Percentiles rank a stretch among this genome's conserved stretches.
Conservation (phyloP, 2,888 invertebrate species). For the Lithophane semibrunnea region DNA sequence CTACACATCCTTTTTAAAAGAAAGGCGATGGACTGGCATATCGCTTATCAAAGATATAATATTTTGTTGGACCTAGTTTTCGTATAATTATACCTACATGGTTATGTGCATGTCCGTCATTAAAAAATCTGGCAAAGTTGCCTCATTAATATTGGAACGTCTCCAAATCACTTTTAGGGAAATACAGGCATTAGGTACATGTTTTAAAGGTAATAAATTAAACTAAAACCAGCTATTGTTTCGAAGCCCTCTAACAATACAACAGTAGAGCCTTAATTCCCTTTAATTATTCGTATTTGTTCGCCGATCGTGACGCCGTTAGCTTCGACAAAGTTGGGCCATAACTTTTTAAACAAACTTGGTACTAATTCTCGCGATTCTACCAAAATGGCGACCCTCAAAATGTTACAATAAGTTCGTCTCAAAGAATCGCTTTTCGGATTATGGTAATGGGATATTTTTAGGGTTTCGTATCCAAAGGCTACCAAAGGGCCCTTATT, state of each 20-base stretch:
- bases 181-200: not conserved
- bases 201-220: slow-evolving; percentile 30
- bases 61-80: not conserved
- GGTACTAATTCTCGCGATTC: slow-evolving; percentile 45
- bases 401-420: slow-evolving; percentile 55
- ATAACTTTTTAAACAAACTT: slow-evolving; percentile 63
- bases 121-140: not conserved
- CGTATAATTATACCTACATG: not conserved
- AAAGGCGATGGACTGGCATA: not conserved
- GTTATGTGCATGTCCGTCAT: not conserved
- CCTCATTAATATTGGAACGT: not conserved
- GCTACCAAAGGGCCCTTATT: not conserved
- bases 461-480: not conserved
- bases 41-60: not conserved
- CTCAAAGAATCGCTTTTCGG: slow-evolving; percentile 47
- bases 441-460: slow-evolving; percentile 57
- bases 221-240: slow-evolving; percentile 18
- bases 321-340: slow-evolving; percentile 30
- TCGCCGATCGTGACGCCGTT: slow-evolving; percentile 39
- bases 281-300: slow-evolving; percentile 65
- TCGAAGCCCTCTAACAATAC: slow-evolving; percentile 22
- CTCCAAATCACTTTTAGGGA: not conserved
- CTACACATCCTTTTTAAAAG: not conserved
- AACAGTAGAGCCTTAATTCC: slow-evolving; percentile 37
- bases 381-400: slow-evolving; percentile 44